Evolutionary conservation across 2,888 invertebrate species (phyloP).

Genomic region (Frankliniella intonsa): DNA sequence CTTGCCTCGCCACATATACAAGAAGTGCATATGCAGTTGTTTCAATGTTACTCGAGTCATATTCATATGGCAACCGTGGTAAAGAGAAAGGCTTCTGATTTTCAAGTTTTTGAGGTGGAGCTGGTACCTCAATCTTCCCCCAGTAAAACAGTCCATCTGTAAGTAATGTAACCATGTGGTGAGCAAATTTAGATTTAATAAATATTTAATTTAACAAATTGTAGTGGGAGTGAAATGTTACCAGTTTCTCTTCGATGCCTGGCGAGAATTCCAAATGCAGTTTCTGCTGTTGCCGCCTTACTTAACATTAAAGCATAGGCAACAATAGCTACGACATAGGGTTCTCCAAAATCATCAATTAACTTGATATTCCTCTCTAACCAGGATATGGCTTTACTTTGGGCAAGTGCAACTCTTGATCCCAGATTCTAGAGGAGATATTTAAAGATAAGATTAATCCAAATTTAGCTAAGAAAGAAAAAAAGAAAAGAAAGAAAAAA

Average conservation of each 20-base stretch:
- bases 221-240: constrained; percentile 39
- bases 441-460: neutral
- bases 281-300: constrained; percentile 80
- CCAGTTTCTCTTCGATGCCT: constrained; percentile 63
- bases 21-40: constrained; percentile 88
- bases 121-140: constrained; percentile 73
- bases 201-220: constrained; percentile 27
- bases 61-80: constrained; percentile 80
- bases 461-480: constrained; percentile 23
- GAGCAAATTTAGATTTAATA: neutral
- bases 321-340: constrained; percentile 82
- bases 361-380: constrained; percentile 77
- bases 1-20: constrained; percentile 80
- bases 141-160: constrained; percentile 77
- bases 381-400: constrained; percentile 70
- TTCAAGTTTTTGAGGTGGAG: constrained; percentile 78
- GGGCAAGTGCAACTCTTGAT: constrained; percentile 69
- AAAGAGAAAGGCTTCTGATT: constrained; percentile 87
- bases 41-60: constrained; percentile 87
- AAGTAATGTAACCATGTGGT: constrained; percentile 29
- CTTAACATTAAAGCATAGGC: constrained; percentile 80
- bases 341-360: constrained; percentile 63
- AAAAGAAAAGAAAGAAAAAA: neutral
- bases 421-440: constrained; percentile 56
- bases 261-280: constrained; percentile 70